phyloP scores from a whole-genome alignment of 2,888 invertebrate genomes.

The Alloplasta piceator region DNA sequence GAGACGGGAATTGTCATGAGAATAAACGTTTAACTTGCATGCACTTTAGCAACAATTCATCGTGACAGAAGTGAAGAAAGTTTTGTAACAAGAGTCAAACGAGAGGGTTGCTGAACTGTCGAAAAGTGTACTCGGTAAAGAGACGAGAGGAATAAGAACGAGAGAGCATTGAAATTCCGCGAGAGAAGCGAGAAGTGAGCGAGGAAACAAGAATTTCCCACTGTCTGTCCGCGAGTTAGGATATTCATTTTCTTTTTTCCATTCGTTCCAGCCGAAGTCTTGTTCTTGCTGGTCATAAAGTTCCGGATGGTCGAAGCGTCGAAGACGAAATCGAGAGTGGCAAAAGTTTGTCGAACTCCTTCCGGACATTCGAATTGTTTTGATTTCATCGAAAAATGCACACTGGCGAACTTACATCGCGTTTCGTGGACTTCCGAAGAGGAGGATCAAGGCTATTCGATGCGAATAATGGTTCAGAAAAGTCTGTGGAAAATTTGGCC shows the following conservation, averaged over 20 bases:
- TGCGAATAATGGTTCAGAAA: background rate
- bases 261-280: slow-evolving; percentile 6
- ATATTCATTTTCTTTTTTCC: slow-evolving; percentile 12
- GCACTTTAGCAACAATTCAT: too few relatives aligned
- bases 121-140: background rate
- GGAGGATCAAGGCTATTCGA: background rate
- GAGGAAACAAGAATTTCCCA: slow-evolving; percentile 42
- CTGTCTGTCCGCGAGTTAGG: slow-evolving; percentile 20
- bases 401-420: background rate
- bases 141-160: slow-evolving; percentile 26
- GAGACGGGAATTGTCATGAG: too few relatives aligned
- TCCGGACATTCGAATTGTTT: slow-evolving; percentile 40
- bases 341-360: slow-evolving; percentile 39
- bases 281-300: slow-evolving; percentile 9
- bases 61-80: too few relatives aligned
- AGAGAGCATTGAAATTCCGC: slow-evolving; percentile 41
- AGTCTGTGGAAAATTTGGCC: slow-evolving; percentile 19
- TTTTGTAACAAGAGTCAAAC: too few relatives aligned
- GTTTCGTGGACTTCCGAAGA: background rate
- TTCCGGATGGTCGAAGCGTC: slow-evolving; percentile 38
- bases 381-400: slow-evolving; percentile 35
- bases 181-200: slow-evolving; percentile 18
- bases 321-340: background rate
- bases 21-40: too few relatives aligned
- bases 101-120: slow-evolving; percentile 7